phyloP scores from a whole-genome alignment of 2,888 invertebrate genomes.

The Trisateles emortualis region DNA sequence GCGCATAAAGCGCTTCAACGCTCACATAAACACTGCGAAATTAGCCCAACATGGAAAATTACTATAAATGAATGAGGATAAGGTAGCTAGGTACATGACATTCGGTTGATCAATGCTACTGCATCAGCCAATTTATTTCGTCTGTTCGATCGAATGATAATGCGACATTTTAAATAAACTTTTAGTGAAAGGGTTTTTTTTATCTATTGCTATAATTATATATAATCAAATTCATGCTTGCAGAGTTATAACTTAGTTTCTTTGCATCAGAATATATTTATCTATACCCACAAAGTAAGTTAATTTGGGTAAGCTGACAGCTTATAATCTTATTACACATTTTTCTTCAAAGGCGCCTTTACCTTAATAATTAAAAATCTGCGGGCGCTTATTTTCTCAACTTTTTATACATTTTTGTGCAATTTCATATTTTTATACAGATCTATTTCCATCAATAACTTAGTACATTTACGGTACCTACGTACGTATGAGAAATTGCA shows the following conservation, averaged over 20 bases:
- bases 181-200: no score
- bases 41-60: not conserved
- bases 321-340: slow-evolving; percentile 1
- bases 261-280: not conserved
- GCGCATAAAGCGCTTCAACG: slow-evolving; percentile 16
- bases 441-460: not conserved
- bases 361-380: slow-evolving; percentile 11
- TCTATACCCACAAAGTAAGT: not conserved
- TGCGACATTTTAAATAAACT: no score
- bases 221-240: no score
- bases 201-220: no score
- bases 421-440: slow-evolving; percentile 1
- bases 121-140: not conserved
- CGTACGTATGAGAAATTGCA: slow-evolving; percentile 2
- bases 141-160: not conserved
- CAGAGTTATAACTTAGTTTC: no score
- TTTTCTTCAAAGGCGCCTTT: not conserved
- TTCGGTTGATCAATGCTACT: not conserved
- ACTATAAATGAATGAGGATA: not conserved
- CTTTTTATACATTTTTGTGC: slow-evolving; percentile 8
- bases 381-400: slow-evolving; percentile 12
- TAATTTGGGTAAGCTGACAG: not conserved
- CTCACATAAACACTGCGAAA: slow-evolving; percentile 1
- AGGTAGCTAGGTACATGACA: not conserved
- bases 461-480: slow-evolving; percentile 2